Percentiles rank a stretch among this genome's conserved stretches.
Conservation (phyloP, 2,888 invertebrate genomes). For the Pelosia muscerda region DNA sequence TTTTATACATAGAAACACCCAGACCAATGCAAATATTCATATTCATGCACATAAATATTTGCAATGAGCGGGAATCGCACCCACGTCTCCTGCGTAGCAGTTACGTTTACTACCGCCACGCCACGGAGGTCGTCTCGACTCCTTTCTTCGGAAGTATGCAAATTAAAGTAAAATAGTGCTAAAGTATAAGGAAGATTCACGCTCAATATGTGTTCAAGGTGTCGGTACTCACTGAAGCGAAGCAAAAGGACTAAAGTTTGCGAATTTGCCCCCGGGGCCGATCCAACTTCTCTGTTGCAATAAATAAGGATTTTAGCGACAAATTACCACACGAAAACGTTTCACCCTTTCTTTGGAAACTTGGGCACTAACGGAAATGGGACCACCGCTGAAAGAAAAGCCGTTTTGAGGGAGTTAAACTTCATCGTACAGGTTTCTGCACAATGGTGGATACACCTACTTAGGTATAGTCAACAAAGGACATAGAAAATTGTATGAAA, state of each 20-base stretch:
- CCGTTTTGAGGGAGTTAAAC: constrained; percentile 20
- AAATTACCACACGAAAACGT: constrained; percentile 84
- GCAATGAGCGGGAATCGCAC: no score
- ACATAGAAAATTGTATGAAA: no score
- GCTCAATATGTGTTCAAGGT: constrained; percentile 85
- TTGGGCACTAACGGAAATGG: constrained; percentile 76
- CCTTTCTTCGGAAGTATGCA: constrained; percentile 11
- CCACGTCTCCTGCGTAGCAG: no score
- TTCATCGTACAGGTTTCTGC: constrained; percentile 24
- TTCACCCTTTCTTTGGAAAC: constrained; percentile 77
- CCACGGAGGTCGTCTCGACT: no score
- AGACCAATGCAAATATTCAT: no score
- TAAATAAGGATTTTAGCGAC: constrained; percentile 87
- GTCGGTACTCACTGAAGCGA: constrained; percentile 82
- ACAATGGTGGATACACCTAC: background rate
- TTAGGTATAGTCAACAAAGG: no score
- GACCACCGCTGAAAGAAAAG: constrained; percentile 55
- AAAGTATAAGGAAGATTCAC: constrained; percentile 80
- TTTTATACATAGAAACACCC: no score
- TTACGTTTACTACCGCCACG: no score
- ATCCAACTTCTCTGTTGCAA: constrained; percentile 84
- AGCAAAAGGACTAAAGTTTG: constrained; percentile 84
- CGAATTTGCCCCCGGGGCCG: constrained; percentile 81
- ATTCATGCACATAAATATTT: no score
- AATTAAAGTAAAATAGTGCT: constrained; percentile 63